Conservation (phyloP, 2,888 invertebrate species). For the Eucera pruinosa region DNA sequence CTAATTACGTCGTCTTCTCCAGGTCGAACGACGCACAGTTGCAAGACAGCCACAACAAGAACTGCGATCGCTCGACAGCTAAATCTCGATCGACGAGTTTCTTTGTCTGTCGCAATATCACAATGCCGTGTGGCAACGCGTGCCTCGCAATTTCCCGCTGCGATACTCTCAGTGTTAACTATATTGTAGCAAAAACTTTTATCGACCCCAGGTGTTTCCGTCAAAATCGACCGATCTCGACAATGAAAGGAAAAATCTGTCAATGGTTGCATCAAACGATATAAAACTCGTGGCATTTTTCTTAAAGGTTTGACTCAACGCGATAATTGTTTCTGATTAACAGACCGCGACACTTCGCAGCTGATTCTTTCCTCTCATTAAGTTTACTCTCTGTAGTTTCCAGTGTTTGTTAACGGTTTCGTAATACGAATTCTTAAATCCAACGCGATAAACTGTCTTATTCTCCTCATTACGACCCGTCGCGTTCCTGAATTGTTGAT, state of each 20-base stretch:
- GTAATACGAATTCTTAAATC: conserved; percentile 41
- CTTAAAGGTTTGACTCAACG: conserved; percentile 62
- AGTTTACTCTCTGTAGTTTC: too few species aligned
- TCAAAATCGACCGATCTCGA: conserved; percentile 59
- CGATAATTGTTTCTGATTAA: conserved; percentile 66
- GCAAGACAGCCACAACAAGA: conserved; percentile 48
- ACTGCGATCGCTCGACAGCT: conserved; percentile 34
- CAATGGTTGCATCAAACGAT: conserved; percentile 33
- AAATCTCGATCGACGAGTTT: conserved; percentile 68
- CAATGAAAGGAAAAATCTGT: background rate
- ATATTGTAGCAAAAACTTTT: conserved; percentile 36
- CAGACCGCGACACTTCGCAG: conserved; percentile 67
- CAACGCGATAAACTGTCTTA: conserved; percentile 17
- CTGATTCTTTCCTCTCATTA: conserved; percentile 50
- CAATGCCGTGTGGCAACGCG: conserved; percentile 58
- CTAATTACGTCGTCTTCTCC: conserved; percentile 12
- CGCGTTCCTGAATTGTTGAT: conserved; percentile 25
- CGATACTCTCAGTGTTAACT: conserved; percentile 33
- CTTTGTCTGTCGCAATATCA: conserved; percentile 64
- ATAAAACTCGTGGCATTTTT: too few species aligned
- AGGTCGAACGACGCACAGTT: background rate
- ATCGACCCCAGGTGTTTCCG: conserved; percentile 60
- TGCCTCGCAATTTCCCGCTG: conserved; percentile 55
- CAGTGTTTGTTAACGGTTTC: background rate
- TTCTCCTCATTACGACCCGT: conserved; percentile 15